Evolutionary conservation across 2,113 vertebrate genomes (phyloP).

Genomic region (Ardeotis arabs): DNA sequence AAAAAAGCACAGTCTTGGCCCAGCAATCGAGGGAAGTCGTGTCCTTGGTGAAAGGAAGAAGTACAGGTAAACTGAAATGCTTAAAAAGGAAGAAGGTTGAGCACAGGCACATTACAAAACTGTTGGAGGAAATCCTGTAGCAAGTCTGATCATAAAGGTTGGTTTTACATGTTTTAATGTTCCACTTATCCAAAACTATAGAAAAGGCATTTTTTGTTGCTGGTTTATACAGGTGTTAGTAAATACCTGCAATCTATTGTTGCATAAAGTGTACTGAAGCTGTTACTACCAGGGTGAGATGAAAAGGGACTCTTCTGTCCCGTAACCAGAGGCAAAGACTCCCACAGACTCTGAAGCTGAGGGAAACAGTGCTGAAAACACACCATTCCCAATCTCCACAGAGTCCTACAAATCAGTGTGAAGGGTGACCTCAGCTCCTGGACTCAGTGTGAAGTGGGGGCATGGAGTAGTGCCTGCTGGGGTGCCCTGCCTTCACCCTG

Average conservation of each 20-base stretch:
- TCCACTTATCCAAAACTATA: background rate
- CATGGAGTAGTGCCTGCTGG: background rate
- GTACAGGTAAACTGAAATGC: background rate
- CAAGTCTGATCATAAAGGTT: background rate
- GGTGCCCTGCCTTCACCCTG: background rate
- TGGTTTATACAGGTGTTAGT: background rate
- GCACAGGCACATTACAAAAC: background rate
- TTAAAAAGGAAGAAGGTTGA: background rate
- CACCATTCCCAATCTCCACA: background rate
- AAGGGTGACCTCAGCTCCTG: background rate
- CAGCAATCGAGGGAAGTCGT: background rate
- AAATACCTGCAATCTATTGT: background rate
- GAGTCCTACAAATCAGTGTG: background rate
- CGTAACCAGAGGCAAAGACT: background rate
- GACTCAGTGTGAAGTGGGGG: background rate
- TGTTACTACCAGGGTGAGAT: background rate
- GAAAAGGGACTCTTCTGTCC: background rate
- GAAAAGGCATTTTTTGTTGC: background rate
- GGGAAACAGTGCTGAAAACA: background rate
- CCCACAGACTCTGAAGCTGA: background rate
- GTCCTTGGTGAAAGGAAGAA: background rate
- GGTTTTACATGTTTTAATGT: background rate
- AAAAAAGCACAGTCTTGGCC: too few relatives aligned
- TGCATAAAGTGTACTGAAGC: background rate
- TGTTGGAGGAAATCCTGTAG: background rate